These are phyloP conservation scores for Lycaon pictus DNA, from an alignment of 2,113 vertebrate species.

Conservation along the genomic window DNA sequence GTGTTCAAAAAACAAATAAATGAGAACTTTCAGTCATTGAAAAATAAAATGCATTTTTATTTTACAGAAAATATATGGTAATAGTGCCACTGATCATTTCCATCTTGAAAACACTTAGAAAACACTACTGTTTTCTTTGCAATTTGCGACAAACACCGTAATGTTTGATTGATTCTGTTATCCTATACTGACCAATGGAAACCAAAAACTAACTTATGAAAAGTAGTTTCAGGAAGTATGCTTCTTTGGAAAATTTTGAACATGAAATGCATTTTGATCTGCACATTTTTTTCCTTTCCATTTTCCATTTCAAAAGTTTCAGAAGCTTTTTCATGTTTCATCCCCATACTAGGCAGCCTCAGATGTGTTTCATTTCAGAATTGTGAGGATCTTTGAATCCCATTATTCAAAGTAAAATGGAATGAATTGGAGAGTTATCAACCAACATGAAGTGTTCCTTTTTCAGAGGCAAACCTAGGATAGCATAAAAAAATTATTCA, in stretches of 20 bases:
- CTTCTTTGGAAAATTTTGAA: conserved; percentile 70
- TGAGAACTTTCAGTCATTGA: not conserved
- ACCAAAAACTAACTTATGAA: conserved; percentile 59
- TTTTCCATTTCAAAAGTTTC: conserved; percentile 81
- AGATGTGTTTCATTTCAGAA: conserved; percentile 77
- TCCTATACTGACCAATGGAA: conserved; percentile 19
- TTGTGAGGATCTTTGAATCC: conserved; percentile 73
- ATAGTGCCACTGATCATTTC: not conserved
- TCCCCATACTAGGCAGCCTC: conserved; percentile 58
- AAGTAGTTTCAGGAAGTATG: conserved; percentile 72
- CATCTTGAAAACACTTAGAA: not conserved
- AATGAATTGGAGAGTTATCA: conserved; percentile 76
- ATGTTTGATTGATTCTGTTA: not conserved
- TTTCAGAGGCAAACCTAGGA: conserved; percentile 71
- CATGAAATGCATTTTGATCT: conserved; percentile 81
- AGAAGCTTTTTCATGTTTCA: conserved; percentile 73
- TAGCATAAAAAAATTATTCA: conserved; percentile 33
- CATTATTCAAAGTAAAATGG: conserved; percentile 82
- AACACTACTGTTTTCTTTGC: not conserved
- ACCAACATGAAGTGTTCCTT: conserved; percentile 63
- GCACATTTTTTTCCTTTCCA: not conserved
- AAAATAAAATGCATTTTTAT: not conserved
- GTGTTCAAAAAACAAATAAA: not conserved
- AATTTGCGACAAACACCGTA: not conserved
- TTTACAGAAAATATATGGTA: not conserved